Percentiles rank a stretch among this genome's conserved stretches.
These are phyloP conservation scores for Sarcoramphus papa DNA, from an alignment of 2,797 vertebrate species.

Conservation along the genomic window DNA sequence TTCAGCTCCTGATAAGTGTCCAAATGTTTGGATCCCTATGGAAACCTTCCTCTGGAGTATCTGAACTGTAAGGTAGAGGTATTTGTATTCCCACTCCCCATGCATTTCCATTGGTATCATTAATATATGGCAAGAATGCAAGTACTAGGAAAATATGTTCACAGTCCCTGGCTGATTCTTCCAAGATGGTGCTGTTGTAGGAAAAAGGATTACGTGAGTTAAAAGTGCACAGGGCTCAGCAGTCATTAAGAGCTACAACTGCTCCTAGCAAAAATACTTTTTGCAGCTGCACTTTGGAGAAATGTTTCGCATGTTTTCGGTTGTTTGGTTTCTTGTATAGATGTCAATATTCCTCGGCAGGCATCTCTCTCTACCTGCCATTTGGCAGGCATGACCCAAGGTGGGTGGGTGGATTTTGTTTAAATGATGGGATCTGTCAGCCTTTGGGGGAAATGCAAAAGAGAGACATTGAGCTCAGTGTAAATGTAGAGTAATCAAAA, in stretches of 20 bases:
- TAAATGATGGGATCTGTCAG: neutral
- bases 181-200: constrained; percentile 68
- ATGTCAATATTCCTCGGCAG: neutral
- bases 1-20: constrained; percentile 17
- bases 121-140: constrained; percentile 65
- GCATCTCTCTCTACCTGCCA: constrained; percentile 2
- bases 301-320: constrained; percentile 43
- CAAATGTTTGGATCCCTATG: constrained; percentile 55
- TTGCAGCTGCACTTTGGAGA: constrained; percentile 62
- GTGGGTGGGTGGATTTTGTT: neutral
- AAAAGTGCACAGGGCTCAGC: constrained; percentile 57
- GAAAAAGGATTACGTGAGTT: constrained; percentile 73
- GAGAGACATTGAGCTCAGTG: neutral
- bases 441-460: neutral
- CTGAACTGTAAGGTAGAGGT: neutral
- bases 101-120: constrained; percentile 35
- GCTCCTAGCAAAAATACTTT: constrained; percentile 65
- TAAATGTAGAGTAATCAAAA: neutral
- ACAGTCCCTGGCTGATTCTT: constrained; percentile 40
- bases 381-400: neutral
- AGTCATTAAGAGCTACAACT: constrained; percentile 62
- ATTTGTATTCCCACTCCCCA: constrained; percentile 29
- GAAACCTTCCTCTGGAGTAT: constrained; percentile 24
- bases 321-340: constrained; percentile 10
- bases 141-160: constrained; percentile 69